Evolutionary conservation across 2,888 invertebrate species (phyloP).

Genomic region (Harmothoe impar): DNA sequence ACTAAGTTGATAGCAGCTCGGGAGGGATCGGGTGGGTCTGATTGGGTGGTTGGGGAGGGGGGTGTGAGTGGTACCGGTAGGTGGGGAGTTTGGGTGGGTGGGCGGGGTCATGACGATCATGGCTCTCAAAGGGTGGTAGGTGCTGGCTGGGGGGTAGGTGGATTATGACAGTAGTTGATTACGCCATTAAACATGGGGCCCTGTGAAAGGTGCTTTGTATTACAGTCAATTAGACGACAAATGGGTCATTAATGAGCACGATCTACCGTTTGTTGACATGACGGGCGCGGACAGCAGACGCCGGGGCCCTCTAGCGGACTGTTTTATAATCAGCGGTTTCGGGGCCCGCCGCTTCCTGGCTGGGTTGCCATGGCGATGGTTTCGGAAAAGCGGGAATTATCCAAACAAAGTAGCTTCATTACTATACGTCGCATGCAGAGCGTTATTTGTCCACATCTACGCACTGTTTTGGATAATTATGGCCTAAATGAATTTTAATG

Average conservation of each 20-base stretch:
- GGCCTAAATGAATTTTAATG: constrained; percentile 56
- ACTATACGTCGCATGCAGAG: constrained; percentile 57
- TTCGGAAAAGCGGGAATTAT: constrained; percentile 31
- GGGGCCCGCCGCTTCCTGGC: constrained; percentile 18
- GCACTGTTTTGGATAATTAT: constrained; percentile 53
- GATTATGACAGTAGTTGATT: constrained; percentile 38
- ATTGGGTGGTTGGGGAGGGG: no score
- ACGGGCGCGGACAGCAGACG: neutral
- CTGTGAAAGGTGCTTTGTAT: constrained; percentile 16
- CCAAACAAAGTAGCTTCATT: constrained; percentile 41
- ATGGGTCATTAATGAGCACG: constrained; percentile 39
- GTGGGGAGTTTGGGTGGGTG: no score
- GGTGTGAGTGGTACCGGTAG: no score
- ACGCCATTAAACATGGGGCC: constrained; percentile 27
- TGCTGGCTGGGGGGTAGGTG: neutral
- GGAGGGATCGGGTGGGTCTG: no score
- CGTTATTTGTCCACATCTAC: constrained; percentile 49
- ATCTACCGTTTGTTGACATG: constrained; percentile 40
- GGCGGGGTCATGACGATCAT: no score
- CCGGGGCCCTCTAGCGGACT: neutral
- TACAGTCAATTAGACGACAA: constrained; percentile 42
- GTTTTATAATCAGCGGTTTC: constrained; percentile 21
- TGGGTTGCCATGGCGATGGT: constrained; percentile 31
- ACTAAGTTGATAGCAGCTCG: no score
- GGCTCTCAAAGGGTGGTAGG: neutral